These are phyloP conservation scores for Conus betulinus DNA, from an alignment of 1,140 invertebrate genomes.

Conservation along the genomic window DNA sequence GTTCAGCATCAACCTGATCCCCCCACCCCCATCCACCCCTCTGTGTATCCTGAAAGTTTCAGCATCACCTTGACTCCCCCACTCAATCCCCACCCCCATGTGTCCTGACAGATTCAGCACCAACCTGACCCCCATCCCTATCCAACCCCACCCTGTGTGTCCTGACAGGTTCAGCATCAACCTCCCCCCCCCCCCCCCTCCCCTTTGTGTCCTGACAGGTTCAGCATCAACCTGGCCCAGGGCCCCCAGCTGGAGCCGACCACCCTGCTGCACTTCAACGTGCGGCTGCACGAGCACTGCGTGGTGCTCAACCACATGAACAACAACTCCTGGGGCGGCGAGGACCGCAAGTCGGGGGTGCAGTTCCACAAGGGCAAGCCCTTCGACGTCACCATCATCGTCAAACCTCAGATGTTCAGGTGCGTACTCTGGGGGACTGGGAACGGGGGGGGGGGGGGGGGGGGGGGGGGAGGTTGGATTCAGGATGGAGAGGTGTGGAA, in stretches of 20 bases:
- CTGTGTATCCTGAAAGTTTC: too few relatives aligned
- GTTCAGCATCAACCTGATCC: too few relatives aligned
- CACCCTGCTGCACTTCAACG: constrained; percentile 87
- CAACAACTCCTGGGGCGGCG: constrained; percentile 81
- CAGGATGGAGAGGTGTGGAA: too few relatives aligned
- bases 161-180: too few relatives aligned
- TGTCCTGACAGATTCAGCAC: too few relatives aligned
- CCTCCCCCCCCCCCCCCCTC: not conserved
- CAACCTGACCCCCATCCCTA: not conserved
- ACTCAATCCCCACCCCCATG: not conserved
- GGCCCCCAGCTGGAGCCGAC: constrained; percentile 55
- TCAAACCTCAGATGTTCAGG: constrained; percentile 83
- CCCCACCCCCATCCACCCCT: too few relatives aligned
- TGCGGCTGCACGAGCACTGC: constrained; percentile 63
- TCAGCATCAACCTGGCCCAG: constrained; percentile 79
- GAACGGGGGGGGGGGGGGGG: not conserved
- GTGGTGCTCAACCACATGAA: constrained; percentile 85
- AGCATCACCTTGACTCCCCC: not conserved
- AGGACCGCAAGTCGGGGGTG: constrained; percentile 83
- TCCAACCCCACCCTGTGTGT: not conserved
- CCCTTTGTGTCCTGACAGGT: constrained; percentile 70
- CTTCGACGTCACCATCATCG: constrained; percentile 86
- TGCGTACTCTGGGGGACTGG: constrained; percentile 69
- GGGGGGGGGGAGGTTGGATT: not conserved
- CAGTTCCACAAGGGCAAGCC: constrained; percentile 81